Conservation (phyloP, 1,140 invertebrate genomes). For the Asbolus verrucosus region DNA sequence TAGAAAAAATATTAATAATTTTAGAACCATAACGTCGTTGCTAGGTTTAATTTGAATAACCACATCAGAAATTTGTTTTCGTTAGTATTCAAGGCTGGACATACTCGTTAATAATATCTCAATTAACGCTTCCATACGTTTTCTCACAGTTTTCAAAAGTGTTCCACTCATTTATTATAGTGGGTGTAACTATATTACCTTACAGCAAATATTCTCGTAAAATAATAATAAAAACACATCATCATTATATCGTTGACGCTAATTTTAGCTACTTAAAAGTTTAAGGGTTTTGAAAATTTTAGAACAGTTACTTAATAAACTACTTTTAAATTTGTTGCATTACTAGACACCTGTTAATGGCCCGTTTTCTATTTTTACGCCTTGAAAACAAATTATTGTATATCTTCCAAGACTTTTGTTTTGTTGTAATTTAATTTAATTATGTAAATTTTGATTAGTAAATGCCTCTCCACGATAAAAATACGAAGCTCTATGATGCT, state of each 20-base stretch:
- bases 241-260: not conserved
- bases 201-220: not conserved
- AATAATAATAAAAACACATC: not conserved
- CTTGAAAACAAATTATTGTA: not conserved
- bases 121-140: constrained; percentile 17
- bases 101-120: not conserved
- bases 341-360: constrained; percentile 28
- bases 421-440: not conserved
- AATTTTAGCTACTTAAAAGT: not conserved
- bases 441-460: constrained; percentile 4
- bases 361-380: constrained; percentile 14
- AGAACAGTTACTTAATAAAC: not conserved
- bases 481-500: constrained; percentile 21
- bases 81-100: constrained; percentile 21
- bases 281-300: too few species aligned
- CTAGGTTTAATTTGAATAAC: not conserved
- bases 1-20: constrained; percentile 14
- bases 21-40: constrained; percentile 40
- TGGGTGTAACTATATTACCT: not conserved
- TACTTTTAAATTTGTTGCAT: constrained; percentile 33
- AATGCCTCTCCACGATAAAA: not conserved
- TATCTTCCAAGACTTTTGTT: constrained; percentile 7
- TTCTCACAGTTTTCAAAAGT: not conserved
- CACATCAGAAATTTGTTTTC: constrained; percentile 3
- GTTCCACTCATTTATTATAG: too few species aligned